phyloP scores from a whole-genome alignment of 2,113 vertebrate genomes.

The Caloenas nicobarica region DNA sequence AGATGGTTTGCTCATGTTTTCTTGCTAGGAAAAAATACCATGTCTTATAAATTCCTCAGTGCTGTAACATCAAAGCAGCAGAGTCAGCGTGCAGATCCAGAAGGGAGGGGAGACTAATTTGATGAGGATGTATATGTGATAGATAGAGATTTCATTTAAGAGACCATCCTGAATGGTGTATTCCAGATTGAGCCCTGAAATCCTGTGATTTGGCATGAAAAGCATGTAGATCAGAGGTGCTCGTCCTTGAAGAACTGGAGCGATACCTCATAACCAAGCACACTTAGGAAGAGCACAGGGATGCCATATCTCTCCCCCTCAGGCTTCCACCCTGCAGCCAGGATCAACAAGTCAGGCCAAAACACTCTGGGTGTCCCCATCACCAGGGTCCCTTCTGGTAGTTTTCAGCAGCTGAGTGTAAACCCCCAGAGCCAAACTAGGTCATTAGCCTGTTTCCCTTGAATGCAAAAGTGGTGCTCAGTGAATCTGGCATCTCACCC shows the following conservation, averaged over 20 bases:
- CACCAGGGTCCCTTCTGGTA: not conserved
- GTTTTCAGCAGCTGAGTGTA: not conserved
- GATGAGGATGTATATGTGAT: constrained; percentile 31
- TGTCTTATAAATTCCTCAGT: constrained; percentile 62
- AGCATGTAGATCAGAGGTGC: not conserved
- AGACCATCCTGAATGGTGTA: not conserved
- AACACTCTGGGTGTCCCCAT: accelerated
- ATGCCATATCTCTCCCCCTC: not conserved
- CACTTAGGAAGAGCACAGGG: not conserved
- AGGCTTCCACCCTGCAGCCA: not conserved
- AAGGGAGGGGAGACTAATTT: constrained; percentile 57
- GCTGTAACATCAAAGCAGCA: constrained; percentile 65
- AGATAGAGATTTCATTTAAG: constrained; percentile 25
- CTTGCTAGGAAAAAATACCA: constrained; percentile 63
- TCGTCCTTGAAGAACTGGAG: not conserved
- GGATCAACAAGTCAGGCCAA: not conserved
- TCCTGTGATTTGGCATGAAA: not conserved
- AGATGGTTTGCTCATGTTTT: constrained; percentile 60
- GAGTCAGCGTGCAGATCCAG: not conserved
- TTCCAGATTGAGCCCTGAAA: not conserved
- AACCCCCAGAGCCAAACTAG: not conserved
- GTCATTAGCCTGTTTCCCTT: not conserved
- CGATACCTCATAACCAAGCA: not conserved
- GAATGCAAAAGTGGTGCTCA: not conserved
- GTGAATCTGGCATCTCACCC: not conserved